Base-by-base conservation (phyloP, 2,888 invertebrate genomes). In the Priapulus caudatus region DNA sequence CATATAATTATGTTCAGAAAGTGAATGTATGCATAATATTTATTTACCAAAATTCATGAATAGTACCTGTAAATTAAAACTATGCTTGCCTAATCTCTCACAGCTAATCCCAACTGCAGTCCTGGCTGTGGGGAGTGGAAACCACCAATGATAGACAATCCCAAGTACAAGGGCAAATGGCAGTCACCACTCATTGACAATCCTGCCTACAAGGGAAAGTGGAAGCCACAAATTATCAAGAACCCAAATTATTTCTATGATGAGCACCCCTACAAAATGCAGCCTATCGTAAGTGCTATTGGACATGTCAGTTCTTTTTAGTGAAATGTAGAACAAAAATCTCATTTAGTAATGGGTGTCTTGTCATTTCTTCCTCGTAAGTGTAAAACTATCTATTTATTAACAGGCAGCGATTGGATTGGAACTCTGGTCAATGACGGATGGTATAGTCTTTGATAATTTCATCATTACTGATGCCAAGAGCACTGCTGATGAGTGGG, bases 381-480 rank as follows among this genome's bases (percentile, higher is more conserved):
- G n/a, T n/a, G n/a, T n/a, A n/a, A n/a, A n/a, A n/a, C n/a, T n/a
- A n/a, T n/a, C n/a, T n/a, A n/a, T n/a, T n/a, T n/a, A n/a, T n/a
- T n/a, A n/a, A 19, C 67, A 92, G 92, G 78, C 80, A 66, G 92
- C 95, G 19, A 77, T 98, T 52, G 98, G 97, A 18, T 82, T 98
- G 69, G 98, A 98, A 72, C 75, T 98, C 58, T 98, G 98, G 98
- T 92, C 97, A 3, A 97, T 98, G 91, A 89, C 91, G 0, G 84
- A 87, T 56, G 79, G 82, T 64, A 86, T 98, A 62, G 75, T 91
- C 53, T 98, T 98, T 74, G 98, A 98, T 75, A 97, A 97, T 74
- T 77, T 98, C 52, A 76, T 98, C 55, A 78, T 98, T 54, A 85
- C 93, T 0, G 90, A 95, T 69, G 83, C 87, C 64, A 74, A 79